Percentiles rank a stretch among this genome's conserved stretches.
phyloP scores from a whole-genome alignment of 2,113 vertebrate genomes.

The Syngnathoides biaculeatus region DNA sequence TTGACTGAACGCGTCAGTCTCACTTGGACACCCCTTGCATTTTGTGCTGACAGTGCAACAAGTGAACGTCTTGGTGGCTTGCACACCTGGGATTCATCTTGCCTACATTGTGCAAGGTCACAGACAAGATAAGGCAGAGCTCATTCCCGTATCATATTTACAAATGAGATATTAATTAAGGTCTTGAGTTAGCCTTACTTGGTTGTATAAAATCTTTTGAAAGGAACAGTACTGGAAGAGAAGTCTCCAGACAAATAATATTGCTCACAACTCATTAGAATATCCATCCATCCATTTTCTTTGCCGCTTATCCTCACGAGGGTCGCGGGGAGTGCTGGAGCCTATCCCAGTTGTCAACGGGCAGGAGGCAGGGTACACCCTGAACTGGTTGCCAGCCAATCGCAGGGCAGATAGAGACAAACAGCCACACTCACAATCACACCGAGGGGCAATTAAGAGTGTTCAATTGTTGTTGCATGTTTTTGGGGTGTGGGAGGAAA shows the following conservation, averaged over 20 bases:
- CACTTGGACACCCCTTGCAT: conserved; percentile 7
- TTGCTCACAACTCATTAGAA: too few relatives aligned
- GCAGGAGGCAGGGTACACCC: too few relatives aligned
- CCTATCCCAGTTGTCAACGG: too few relatives aligned
- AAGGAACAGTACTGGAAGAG: neutral
- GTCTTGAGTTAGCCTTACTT: neutral
- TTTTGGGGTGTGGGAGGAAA: too few relatives aligned
- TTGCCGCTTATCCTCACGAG: too few relatives aligned
- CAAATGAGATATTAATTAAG: neutral
- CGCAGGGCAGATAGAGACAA: too few relatives aligned
- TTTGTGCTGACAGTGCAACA: conserved; percentile 52
- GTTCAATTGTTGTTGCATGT: too few relatives aligned
- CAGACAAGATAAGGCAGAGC: neutral
- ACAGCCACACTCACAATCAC: too few relatives aligned
- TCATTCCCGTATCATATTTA: neutral
- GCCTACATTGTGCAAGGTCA: neutral
- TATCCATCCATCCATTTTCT: too few relatives aligned
- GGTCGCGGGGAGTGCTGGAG: too few relatives aligned
- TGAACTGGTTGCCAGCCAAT: too few relatives aligned
- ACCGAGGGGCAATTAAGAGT: too few relatives aligned
- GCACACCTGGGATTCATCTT: neutral
- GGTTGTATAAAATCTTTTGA: neutral
- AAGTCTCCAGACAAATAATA: neutral
- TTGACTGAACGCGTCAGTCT: conserved; percentile 42
- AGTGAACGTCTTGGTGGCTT: conserved; percentile 1